These are phyloP conservation scores for Motacilla tschutschensis DNA, from an alignment of 2,113 vertebrate genomes.

Conservation along the genomic window DNA sequence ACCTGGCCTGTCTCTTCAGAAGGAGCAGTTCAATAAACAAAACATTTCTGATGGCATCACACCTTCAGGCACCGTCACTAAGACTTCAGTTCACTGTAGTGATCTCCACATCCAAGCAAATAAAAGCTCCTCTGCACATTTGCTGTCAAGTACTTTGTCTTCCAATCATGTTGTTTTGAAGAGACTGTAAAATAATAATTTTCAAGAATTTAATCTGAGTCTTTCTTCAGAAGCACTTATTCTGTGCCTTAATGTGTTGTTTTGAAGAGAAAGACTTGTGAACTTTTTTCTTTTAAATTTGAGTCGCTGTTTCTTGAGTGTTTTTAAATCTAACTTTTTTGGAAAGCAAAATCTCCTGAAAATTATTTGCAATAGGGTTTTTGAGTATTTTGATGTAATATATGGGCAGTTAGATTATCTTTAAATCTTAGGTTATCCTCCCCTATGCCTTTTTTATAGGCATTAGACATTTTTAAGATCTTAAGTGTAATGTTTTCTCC, in stretches of 20 bases:
- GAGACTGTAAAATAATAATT: conserved; percentile 33
- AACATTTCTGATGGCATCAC: not conserved
- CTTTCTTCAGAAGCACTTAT: conserved; percentile 1
- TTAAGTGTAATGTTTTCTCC: not conserved
- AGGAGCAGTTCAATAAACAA: not conserved
- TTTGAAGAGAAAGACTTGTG: conserved; percentile 19
- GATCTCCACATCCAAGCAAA: not conserved
- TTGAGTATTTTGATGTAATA: not conserved
- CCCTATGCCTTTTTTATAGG: not conserved
- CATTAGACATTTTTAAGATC: not conserved
- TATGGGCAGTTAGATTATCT: not conserved
- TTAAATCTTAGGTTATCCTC: not conserved
- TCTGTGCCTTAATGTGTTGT: conserved; percentile 5
- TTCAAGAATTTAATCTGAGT: conserved; percentile 29
- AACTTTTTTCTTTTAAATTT: not conserved
- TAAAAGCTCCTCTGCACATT: conserved; percentile 4
- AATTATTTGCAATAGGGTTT: not conserved
- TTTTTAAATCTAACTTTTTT: not conserved
- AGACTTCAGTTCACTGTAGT: not conserved
- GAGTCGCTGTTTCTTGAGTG: not conserved
- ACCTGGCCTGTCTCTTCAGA: not conserved
- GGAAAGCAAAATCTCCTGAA: not conserved
- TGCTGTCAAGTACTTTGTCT: conserved; percentile 45
- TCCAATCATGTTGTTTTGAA: conserved; percentile 38
- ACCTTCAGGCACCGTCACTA: not conserved